Base-by-base conservation (phyloP, 2,113 vertebrate genomes). In the Scolopax mira region DNA sequence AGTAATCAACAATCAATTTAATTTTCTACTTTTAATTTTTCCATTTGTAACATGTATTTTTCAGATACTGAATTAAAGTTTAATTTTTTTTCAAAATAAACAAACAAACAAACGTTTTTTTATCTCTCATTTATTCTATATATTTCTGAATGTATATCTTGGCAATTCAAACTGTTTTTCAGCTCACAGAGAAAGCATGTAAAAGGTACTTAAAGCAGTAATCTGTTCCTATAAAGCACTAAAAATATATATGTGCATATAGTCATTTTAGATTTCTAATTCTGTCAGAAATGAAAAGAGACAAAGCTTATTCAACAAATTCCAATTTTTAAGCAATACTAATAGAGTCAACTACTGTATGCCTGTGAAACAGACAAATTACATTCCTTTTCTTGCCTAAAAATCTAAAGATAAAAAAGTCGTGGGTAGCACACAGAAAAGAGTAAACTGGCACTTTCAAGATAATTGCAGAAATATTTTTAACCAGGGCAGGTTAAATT, bases 231-330 rank as follows among this genome's bases (percentile, higher is more conserved):
- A 57, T 22, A 79, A 74, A 70, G 3, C 44, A 70, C n/a, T n/a
- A n/a, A n/a, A n/a, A 85, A 42, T 51, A 28, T 5, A 18, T 30
- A 18, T 0, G 6, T 41, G 39, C 1, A 4, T 42, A 24, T 4
- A 81, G 49, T 33, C 3, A 67, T 78, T 85, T 67, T 60, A 79
- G 27, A 69, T 60, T 85, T 82, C 6, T 62, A 51, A 74, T 60
- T 61, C 64, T 75, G 14, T 33, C 42, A 89, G 61, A 79, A 90
- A 87, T 15, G 16, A 67, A 79, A 71, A 51, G 21, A 60, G 19
- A 24, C 7, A 37, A 86, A 89, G 3, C 3, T 73, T 54, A 73
- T 83, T 70, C 0, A 2, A 67, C 3, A n/a, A 44, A 57, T n/a
- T 11, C 8, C 19, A 61, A 37, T 37, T 13, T 74, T 81, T 18